Evolutionary conservation across 2,113 vertebrate genomes (phyloP), one percentile per base, ranked within the genome.

Genomic region (Malaclemys terrapin): DNA sequence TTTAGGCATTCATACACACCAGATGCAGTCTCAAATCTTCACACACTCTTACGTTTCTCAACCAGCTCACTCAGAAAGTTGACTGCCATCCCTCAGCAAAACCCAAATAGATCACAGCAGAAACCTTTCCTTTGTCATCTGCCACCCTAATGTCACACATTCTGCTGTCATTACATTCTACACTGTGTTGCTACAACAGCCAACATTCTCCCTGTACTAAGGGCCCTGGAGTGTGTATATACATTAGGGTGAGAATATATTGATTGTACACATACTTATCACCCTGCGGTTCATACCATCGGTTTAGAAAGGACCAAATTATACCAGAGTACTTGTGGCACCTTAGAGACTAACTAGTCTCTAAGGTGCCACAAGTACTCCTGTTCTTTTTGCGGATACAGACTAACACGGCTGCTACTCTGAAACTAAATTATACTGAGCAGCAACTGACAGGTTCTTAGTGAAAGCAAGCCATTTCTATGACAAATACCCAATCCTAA

Each of bases 261-360:
- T 90, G 81, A 84, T 42, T 83, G 57, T 47, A 92, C 82, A 69
- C 24, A 19, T 47, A 31, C 12, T 89, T 82, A 53, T 89, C 85
- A 91, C 80, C 80, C 76, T 80, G 31, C 42, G 53, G 54, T 49
- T 87, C 69, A 45, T 35, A 52, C n/a, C 50, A 8, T n/a, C n/a
- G 78, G 90, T 89, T 86, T 72, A 50, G 82, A 56, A 88, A 42
- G 45, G 91, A 75, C 22, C 59, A 89, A 84, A 92, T 85, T 81
- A 80, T 53, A 79, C 88, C 4, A 42, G 42, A 42, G 42, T 42
- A 42, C 42, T 42, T 42, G 42, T 42, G 42, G 42, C 42, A 42
- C 42, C 42, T 42, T 42, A 42, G 42, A 42, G 42, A 42, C 42
- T 42, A 42, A 4, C 4, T 42, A 42, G 42, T 42, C 42, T 42